Evolutionary conservation across 1,140 invertebrate species (phyloP), one percentile per base, ranked within the genome.

Genomic region (Papilio machaon): DNA sequence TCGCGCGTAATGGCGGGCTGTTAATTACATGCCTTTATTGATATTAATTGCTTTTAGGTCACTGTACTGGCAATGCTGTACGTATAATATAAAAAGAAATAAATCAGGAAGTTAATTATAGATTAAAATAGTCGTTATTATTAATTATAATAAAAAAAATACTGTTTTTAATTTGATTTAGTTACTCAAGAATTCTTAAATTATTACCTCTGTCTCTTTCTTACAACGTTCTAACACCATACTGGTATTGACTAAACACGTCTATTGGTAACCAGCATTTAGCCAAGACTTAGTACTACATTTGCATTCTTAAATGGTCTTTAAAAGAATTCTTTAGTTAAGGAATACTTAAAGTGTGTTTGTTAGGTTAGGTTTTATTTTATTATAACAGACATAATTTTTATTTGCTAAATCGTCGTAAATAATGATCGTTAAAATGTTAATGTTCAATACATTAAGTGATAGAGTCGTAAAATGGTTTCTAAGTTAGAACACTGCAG

Each of bases 1-100:
- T 73, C 49, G 67, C 81, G 73, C 78, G 73, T 81, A 83, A 85
- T 85, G 82, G 81, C 81, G 80, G 58, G 46, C 74, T 67, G 30
- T 67, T 67, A 67, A 67, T 67, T 67, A 67, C 13, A 67, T 67
- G 13, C 11, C 64, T 15, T 67, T 67, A 67, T 67, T 67, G 64
- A 67, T 67, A 67, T 67, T 67, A 67, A 67, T 67, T 67, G 64
- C 23, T 67, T 67, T 35, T 35, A 35, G 64, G 9, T 64, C 58
- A 64, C 19, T 7, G 23, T 30, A 67, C 23, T 64, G 58, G 9
- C 9, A 23, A 23, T 67, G 60, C 17, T 54, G 15, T n/a, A 13
- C 10, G 64, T 5, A 35, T 35, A 67, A 13, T 67, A 10, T 30
- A 67, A 67, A 67, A 67, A 13, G 6, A 58, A 67, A 35, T 67